Evolutionary conservation across 2,113 vertebrate species (phyloP).

Genomic region (Eudyptes chrysolophus): DNA sequence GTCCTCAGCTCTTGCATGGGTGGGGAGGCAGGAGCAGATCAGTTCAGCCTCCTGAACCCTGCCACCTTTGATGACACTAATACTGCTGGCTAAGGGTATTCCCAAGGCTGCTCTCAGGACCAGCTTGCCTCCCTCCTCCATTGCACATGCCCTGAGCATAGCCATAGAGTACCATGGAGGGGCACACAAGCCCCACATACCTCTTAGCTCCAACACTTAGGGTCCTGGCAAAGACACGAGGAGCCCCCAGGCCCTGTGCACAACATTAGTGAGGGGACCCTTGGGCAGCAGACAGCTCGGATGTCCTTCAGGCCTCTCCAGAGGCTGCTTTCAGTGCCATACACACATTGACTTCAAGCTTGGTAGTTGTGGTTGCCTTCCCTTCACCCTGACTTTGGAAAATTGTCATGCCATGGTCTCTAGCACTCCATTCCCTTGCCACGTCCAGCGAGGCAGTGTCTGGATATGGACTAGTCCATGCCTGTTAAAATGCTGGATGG

Average conservation of each 20-base stretch:
- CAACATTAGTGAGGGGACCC: background rate
- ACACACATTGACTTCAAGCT: accelerated
- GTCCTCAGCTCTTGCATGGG: background rate
- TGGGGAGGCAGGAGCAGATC: background rate
- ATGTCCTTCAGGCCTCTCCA: background rate
- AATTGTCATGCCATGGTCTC: background rate
- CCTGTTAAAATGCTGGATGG: background rate
- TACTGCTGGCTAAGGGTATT: background rate
- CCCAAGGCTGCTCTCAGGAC: background rate
- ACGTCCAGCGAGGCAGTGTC: background rate
- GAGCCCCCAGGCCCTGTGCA: background rate
- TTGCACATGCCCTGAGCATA: background rate
- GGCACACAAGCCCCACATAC: background rate
- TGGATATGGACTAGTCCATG: background rate
- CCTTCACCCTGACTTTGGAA: background rate
- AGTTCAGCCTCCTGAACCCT: background rate
- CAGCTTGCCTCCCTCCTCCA: background rate
- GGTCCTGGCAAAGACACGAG: background rate
- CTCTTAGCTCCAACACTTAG: background rate
- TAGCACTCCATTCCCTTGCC: background rate
- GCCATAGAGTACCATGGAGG: background rate
- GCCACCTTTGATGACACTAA: background rate
- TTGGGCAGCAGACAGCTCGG: background rate
- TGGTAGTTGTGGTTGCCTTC: background rate
- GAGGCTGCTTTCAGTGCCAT: background rate